phyloP scores from a whole-genome alignment of 2,888 invertebrate species.

The Trachelus troglodyta region DNA sequence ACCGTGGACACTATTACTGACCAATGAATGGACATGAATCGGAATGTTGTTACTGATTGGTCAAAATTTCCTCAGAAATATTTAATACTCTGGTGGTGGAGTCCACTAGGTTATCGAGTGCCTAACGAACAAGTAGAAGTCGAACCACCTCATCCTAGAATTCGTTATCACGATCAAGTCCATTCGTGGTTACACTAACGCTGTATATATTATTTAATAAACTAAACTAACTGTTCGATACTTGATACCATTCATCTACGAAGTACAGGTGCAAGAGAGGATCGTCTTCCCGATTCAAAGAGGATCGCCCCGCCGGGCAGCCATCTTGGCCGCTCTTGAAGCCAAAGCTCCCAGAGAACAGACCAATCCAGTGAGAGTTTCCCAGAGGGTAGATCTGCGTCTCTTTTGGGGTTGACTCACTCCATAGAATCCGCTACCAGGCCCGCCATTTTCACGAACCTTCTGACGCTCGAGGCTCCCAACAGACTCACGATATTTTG shows the following conservation, averaged over 20 bases:
- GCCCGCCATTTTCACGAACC: slow-evolving; percentile 2
- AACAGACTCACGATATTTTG: slow-evolving; percentile 31
- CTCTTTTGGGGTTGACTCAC: slow-evolving; percentile 34
- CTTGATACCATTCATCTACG: not conserved
- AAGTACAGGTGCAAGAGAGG: not conserved
- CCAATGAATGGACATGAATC: not conserved
- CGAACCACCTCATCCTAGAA: not conserved
- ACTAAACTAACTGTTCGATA: not conserved
- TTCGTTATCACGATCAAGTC: not conserved
- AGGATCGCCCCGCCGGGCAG: slow-evolving; percentile 52
- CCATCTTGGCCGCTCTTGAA: slow-evolving; percentile 63
- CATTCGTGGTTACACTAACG: not conserved
- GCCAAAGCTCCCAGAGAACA: slow-evolving; percentile 66
- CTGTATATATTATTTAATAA: not conserved
- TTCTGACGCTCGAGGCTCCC: slow-evolving; percentile 9
- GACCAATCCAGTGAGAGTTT: slow-evolving; percentile 65
- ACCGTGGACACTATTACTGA: not conserved
- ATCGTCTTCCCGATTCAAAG: slow-evolving; percentile 39
- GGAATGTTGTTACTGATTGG: not conserved
- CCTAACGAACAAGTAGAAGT: not conserved
- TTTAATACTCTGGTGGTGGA: not conserved
- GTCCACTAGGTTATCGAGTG: not conserved
- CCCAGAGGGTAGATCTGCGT: slow-evolving; percentile 62
- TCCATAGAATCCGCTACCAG: not conserved
- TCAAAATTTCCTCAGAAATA: not conserved